Conservation (phyloP, 2,888 invertebrate genomes). For the Mantis religiosa region DNA sequence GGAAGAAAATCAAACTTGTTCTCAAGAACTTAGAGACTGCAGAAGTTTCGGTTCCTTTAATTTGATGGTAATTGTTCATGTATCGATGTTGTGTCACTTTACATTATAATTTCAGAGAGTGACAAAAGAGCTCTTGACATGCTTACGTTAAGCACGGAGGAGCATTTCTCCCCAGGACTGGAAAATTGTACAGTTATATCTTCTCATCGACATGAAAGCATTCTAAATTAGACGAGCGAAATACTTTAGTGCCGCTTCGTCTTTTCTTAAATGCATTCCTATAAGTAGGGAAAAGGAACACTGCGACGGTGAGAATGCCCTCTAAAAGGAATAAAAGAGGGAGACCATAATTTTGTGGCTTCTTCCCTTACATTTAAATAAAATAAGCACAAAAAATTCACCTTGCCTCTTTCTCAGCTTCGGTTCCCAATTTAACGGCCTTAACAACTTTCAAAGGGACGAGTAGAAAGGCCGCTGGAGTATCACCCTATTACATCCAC, state of each 20-base stretch:
- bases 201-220: not conserved
- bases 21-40: too few relatives aligned
- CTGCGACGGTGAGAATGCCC: not conserved
- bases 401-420: not conserved
- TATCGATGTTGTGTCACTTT: too few relatives aligned
- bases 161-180: too few relatives aligned
- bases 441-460: not conserved
- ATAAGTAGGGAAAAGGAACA: not conserved
- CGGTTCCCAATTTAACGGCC: not conserved
- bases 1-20: too few relatives aligned
- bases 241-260: not conserved
- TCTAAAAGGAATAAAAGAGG: not conserved
- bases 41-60: too few relatives aligned
- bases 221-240: not conserved
- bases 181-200: not conserved
- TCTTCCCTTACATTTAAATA: not conserved
- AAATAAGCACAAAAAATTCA: not conserved
- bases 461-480: not conserved
- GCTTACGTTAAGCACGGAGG: not conserved
- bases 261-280: not conserved
- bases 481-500: not conserved
- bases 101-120: too few relatives aligned
- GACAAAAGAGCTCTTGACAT: too few relatives aligned
- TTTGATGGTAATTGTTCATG: too few relatives aligned
- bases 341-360: not conserved